phyloP scores from a whole-genome alignment of 2,113 vertebrate genomes.

The Etheostoma cragini region DNA sequence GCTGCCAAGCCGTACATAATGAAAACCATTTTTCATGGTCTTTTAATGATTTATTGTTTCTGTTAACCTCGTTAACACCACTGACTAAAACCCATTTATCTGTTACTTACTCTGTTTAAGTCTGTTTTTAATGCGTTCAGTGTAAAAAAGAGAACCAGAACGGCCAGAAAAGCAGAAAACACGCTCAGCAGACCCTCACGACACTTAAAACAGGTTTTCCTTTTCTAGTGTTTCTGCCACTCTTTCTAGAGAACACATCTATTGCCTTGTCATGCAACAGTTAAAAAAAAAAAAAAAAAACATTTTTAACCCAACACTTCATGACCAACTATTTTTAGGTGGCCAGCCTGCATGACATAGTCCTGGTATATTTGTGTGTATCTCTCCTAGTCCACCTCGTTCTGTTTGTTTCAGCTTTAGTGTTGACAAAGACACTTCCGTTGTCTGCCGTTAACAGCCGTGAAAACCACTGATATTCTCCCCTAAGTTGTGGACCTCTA shows the following conservation, averaged over 20 bases:
- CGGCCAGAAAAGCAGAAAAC: neutral
- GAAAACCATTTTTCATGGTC: neutral
- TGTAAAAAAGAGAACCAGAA: neutral
- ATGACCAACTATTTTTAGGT: slow-evolving; percentile 12
- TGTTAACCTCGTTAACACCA: no score
- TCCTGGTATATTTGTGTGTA: neutral
- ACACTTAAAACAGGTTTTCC: neutral
- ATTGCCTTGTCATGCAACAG: neutral
- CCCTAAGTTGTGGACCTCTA: neutral
- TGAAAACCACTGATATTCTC: neutral
- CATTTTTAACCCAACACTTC: neutral
- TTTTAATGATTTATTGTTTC: neutral
- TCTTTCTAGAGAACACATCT: neutral
- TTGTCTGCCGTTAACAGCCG: slow-evolving; percentile 10
- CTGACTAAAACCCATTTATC: neutral
- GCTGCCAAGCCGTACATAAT: neutral
- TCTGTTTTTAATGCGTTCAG: neutral
- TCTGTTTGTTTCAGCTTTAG: neutral
- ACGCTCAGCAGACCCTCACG: neutral
- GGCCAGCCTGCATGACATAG: slow-evolving; percentile 8
- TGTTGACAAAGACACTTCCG: neutral
- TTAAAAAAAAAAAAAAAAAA: neutral
- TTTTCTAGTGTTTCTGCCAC: neutral
- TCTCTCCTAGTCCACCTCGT: neutral
- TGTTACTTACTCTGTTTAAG: neutral